phyloP scores from a whole-genome alignment of 2,888 invertebrate species.

The Erebia aethiops region DNA sequence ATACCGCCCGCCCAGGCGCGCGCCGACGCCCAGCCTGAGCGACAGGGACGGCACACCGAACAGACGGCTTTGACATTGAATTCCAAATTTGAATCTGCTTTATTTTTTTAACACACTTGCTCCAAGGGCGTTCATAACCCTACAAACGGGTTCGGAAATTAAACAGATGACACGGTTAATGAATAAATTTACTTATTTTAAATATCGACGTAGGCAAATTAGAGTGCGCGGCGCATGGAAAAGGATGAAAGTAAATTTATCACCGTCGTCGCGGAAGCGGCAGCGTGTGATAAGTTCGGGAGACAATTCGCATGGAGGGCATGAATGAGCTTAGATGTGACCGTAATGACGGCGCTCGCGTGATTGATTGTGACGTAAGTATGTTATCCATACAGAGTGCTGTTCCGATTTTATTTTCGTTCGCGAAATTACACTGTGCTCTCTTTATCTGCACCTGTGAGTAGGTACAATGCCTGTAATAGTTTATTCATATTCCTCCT shows the following conservation, averaged over 20 bases:
- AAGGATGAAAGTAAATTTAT: slow-evolving; percentile 81
- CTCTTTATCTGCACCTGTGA: not conserved
- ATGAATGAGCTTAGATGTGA: slow-evolving; percentile 71
- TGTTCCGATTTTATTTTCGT: slow-evolving; percentile 27
- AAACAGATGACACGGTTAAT: slow-evolving; percentile 24
- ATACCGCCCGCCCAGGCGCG: slow-evolving; percentile 83
- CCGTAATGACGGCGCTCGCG: slow-evolving; percentile 62
- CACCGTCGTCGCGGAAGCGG: slow-evolving; percentile 69
- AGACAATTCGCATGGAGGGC: slow-evolving; percentile 66
- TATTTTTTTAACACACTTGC: slow-evolving; percentile 34
- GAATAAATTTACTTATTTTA: slow-evolving; percentile 27
- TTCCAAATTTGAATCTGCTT: slow-evolving; percentile 45
- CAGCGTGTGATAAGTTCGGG: slow-evolving; percentile 64
- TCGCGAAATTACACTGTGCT: not conserved
- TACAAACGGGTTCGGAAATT: slow-evolving; percentile 26
- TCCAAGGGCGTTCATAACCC: slow-evolving; percentile 30
- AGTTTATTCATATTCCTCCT: too few relatives aligned
- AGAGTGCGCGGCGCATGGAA: slow-evolving; percentile 61
- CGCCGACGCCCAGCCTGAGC: slow-evolving; percentile 79
- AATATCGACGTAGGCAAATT: slow-evolving; percentile 53
- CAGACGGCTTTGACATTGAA: slow-evolving; percentile 61
- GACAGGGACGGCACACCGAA: slow-evolving; percentile 74
- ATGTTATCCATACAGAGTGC: slow-evolving; percentile 35
- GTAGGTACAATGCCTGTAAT: not conserved
- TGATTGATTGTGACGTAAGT: slow-evolving; percentile 56